Evolutionary conservation across 1,140 invertebrate species (phyloP).

Genomic region (Drosophila hydei): DNA sequence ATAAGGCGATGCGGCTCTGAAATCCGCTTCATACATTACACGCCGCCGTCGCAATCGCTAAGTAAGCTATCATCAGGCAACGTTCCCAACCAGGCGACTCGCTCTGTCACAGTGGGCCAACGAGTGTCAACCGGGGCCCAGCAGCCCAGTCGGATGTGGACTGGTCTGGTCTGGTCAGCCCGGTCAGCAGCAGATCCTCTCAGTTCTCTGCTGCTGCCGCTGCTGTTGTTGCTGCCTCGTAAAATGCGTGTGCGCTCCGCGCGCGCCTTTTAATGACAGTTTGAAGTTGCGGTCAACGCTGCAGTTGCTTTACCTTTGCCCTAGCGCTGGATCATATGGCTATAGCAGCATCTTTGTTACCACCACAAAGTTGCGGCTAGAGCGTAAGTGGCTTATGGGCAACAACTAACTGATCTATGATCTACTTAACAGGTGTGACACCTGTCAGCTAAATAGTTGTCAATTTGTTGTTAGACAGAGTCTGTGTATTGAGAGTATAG

Average conservation of each 20-base stretch:
- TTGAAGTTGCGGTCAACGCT: slow-evolving; percentile 47
- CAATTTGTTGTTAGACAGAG: too few relatives aligned
- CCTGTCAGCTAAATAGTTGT: too few relatives aligned
- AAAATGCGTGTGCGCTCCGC: slow-evolving; percentile 82
- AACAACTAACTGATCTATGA: too few relatives aligned
- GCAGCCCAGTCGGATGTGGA: background rate
- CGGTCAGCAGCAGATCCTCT: slow-evolving; percentile 7
- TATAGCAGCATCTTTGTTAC: slow-evolving; percentile 4
- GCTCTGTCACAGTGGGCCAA: slow-evolving; percentile 62
- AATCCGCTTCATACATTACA: slow-evolving; percentile 78
- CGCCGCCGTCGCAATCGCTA: slow-evolving; percentile 65
- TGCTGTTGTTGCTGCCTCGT: slow-evolving; percentile 53
- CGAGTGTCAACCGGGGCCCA: slow-evolving; percentile 14
- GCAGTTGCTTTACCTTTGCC: slow-evolving; percentile 30
- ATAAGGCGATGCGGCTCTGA: slow-evolving; percentile 78
- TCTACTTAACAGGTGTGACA: too few relatives aligned
- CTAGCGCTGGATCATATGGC: slow-evolving; percentile 2
- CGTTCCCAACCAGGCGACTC: slow-evolving; percentile 12
- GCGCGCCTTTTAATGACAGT: slow-evolving; percentile 80
- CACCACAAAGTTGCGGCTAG: too few relatives aligned
- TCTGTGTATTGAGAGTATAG: too few relatives aligned
- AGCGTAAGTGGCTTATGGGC: too few relatives aligned
- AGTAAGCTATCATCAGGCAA: slow-evolving; percentile 83
- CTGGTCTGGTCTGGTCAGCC: slow-evolving; percentile 4
- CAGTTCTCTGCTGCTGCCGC: background rate